Percentiles rank a stretch among this genome's conserved stretches.
Evolutionary conservation across 2,113 vertebrate species (phyloP).

Genomic region (Nycticorax nycticorax): DNA sequence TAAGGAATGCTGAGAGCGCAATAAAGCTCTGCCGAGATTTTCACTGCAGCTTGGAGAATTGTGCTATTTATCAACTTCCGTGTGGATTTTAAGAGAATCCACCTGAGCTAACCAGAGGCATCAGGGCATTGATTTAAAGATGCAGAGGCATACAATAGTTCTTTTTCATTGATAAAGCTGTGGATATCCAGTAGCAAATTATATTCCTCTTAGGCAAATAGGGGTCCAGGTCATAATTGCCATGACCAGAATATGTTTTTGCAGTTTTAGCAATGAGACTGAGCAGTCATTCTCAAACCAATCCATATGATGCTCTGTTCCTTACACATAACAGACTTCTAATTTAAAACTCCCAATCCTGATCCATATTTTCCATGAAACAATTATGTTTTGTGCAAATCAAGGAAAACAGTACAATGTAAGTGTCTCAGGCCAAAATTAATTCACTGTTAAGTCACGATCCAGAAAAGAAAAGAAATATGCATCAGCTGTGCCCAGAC

Average conservation of each 20-base stretch:
- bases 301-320: background rate
- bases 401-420: background rate
- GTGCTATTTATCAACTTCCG: background rate
- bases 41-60: background rate
- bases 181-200: background rate
- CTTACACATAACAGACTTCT: background rate
- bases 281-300: background rate
- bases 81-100: background rate
- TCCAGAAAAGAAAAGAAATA: background rate
- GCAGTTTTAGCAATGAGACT: background rate
- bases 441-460: background rate
- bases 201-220: background rate
- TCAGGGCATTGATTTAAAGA: background rate
- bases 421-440: background rate
- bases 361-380: background rate
- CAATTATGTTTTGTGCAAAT: background rate
- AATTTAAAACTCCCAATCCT: background rate
- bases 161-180: background rate
- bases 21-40: background rate
- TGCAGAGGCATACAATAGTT: background rate
- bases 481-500: background rate
- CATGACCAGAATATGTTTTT: background rate
- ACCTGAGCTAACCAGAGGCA: background rate
- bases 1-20: conserved; percentile 10
- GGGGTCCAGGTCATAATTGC: background rate